Base-by-base conservation (phyloP, 2,888 invertebrate genomes). In the Pharmacophagus antenor region DNA sequence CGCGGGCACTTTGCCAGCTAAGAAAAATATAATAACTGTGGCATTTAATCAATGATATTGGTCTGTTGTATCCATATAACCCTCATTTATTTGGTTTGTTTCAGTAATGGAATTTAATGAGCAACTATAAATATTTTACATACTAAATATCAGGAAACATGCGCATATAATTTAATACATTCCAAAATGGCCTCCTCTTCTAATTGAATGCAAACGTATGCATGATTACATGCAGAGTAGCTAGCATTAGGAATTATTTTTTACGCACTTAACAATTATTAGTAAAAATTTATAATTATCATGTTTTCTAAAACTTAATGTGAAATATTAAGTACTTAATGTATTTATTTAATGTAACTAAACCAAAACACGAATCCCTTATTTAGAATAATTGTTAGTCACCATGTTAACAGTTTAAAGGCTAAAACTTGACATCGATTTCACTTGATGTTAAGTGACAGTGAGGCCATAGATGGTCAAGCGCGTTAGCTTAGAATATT, bases 1-100 rank as follows among this genome's bases (percentile, higher is more conserved):
- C 65, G 62, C 69, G 81, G 85, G 84, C 84, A 71, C 20, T 56
- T 31, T 76, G 83, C 85, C 85, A 85, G 71, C 58, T 66, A 65
- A 59, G 67, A 76, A 76, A 74, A 74, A 74, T 50, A 72, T 72
- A 76, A 77, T 73, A 75, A 73, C 73, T 73, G 68, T 76, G 71
- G 79, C 63, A 66, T 69, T 65, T 64, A 60, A 62, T 18, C 12
- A 23, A 31, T 42, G 52, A 53, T 60, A 60, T 51, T 17, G 51
- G 25, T 44, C 51, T 46, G 55, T 60, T 54, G 42, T 49, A 58
- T 58, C 41, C 46, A 58, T 47, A 58, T 17, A 22, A 44, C 54
- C 42, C 41, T 5, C 20, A 50, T 50, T 54, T 49, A 49, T 55
- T 42, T 54, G 41, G 41, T 54, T 59, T 53, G 41, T 58, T 57